Evolutionary conservation across 2,113 vertebrate species (phyloP).

Genomic region (Tragelaphus scriptus): DNA sequence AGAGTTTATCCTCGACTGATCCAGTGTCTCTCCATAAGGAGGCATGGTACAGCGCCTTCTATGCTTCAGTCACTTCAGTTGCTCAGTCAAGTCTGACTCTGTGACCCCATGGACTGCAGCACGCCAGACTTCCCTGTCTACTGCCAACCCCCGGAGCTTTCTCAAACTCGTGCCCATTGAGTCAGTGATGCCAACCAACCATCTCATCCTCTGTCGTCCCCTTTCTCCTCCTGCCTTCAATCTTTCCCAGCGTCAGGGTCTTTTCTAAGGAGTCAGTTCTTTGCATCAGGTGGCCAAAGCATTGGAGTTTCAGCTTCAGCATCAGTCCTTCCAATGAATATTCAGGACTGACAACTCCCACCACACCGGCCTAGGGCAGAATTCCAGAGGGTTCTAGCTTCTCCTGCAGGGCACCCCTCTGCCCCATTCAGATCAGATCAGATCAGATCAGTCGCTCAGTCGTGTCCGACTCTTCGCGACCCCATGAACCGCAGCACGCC

Average conservation of each 20-base stretch:
- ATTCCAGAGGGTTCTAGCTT: neutral
- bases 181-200: neutral
- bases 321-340: neutral
- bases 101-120: neutral
- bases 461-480: too few species aligned
- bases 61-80: neutral
- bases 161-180: neutral
- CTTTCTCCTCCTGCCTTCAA: neutral
- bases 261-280: neutral
- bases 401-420: neutral
- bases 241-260: neutral
- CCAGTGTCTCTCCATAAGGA: neutral
- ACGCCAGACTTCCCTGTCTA: neutral
- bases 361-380: neutral
- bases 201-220: neutral
- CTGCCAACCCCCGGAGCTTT: neutral
- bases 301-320: neutral
- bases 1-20: neutral
- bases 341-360: neutral
- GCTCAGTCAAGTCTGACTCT: neutral
- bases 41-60: rapidly evolving
- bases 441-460: too few species aligned
- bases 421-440: too few species aligned
- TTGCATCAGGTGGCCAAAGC: neutral
- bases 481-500: too few species aligned